phyloP scores from a whole-genome alignment of 2,888 invertebrate genomes.

The Diarsia mendica region DNA sequence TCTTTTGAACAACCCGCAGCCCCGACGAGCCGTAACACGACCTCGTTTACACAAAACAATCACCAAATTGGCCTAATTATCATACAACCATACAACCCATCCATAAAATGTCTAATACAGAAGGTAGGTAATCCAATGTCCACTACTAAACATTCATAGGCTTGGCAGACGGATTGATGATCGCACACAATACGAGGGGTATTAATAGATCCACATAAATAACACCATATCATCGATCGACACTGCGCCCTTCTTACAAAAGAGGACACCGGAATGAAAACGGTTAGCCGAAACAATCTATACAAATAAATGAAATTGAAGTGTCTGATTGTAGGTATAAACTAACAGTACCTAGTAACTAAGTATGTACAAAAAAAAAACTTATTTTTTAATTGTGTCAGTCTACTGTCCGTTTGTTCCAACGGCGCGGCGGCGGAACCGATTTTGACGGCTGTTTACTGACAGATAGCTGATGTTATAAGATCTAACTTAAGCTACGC shows the following conservation, averaged over 20 bases:
- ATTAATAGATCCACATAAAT: constrained; percentile 51
- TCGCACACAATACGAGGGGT: constrained; percentile 26
- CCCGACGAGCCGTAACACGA: neutral
- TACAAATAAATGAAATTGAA: too few relatives aligned
- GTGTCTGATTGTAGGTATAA: too few relatives aligned
- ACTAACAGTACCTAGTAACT: too few relatives aligned
- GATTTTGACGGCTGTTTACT: too few relatives aligned
- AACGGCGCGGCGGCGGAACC: too few relatives aligned
- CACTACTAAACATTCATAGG: constrained; percentile 38
- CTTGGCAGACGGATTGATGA: constrained; percentile 41
- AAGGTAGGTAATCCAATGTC: constrained; percentile 13
- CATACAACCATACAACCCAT: neutral
- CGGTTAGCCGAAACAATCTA: constrained; percentile 7
- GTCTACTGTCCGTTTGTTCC: too few relatives aligned
- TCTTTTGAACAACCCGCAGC: too few relatives aligned
- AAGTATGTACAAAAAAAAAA: too few relatives aligned
- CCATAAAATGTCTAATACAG: constrained; percentile 3
- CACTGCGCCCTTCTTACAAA: constrained; percentile 20
- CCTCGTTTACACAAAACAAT: neutral
- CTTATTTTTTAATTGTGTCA: too few relatives aligned
- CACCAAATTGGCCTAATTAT: neutral
- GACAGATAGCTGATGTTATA: too few relatives aligned
- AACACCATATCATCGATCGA: constrained; percentile 38
- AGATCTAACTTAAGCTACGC: too few relatives aligned
- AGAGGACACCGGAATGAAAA: constrained; percentile 1